phyloP scores from a whole-genome alignment of 2,113 vertebrate species.

The Dasyprocta punctata region DNA sequence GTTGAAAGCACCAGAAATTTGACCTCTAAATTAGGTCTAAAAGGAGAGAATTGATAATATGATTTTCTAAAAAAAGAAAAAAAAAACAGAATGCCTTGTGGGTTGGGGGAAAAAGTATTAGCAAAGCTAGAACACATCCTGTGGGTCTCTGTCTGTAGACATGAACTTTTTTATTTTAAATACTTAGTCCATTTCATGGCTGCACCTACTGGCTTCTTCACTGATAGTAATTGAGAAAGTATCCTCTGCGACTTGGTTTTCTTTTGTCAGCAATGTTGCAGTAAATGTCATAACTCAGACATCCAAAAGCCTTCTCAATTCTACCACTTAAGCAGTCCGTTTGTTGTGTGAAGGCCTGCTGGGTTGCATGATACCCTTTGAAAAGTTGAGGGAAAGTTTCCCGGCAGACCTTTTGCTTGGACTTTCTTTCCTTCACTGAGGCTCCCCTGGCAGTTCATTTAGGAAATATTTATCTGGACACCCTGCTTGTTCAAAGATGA shows the following conservation, averaged over 20 bases:
- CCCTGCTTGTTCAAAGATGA: not conserved
- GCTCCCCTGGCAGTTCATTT: not conserved
- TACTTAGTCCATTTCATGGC: not conserved
- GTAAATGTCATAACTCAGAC: not conserved
- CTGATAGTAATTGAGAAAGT: not conserved
- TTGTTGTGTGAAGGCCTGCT: not conserved
- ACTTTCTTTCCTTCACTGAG: not conserved
- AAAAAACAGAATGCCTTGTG: not conserved
- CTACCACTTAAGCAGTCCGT: not conserved
- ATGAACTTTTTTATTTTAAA: not conserved
- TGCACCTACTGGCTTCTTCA: not conserved
- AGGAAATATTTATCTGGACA: not conserved
- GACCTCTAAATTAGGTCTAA: not conserved
- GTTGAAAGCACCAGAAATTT: not conserved
- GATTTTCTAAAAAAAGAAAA: not conserved
- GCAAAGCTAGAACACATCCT: not conserved
- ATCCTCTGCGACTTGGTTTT: not conserved
- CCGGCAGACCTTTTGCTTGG: not conserved
- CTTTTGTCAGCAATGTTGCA: not conserved
- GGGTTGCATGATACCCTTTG: not conserved
- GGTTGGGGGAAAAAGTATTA: not conserved
- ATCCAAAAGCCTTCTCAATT: not conserved
- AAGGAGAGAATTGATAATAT: not conserved
- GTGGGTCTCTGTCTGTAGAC: not conserved
- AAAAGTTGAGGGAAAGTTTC: slow-evolving; percentile 19